Base-by-base conservation (phyloP, 2,888 invertebrate species). In the Aleiodes alternator region DNA sequence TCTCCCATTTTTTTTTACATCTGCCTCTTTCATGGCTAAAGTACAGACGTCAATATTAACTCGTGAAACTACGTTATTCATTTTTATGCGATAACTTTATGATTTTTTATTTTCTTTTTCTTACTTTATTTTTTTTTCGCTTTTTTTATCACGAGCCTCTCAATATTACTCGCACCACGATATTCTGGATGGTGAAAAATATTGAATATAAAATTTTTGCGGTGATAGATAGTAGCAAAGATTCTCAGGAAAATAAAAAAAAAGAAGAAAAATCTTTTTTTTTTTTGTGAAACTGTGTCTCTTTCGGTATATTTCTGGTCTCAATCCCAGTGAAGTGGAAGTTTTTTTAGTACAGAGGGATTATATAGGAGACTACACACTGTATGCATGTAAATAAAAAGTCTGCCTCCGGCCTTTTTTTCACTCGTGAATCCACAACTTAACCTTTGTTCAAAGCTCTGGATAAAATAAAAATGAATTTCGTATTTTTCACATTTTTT, bases 61-160 rank as follows among this genome's bases (percentile, higher is more conserved):
- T 57, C 31, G 5, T 4, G 31, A 43, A 57, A 29, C 29, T 29
- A 31, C 57, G 29, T 57, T 29, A 57, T 57, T 57, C 57, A 57
- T 57, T 57, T 29, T 57, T 57, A 57, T 57, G 57, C 57, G 57
- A 57, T 57, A 57, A 57, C 11, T 57, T 57, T 57, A 57, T 31
- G 57, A 29, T 57, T 57, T 31, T 57, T 31, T 31, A 31, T 12
- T 57, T 57, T 56, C 16, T 55, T 55, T 9, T 16, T 23, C 23
- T 23, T 23, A 23, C 57, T 57, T 31, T 31, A 31, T 5, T 57
- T 57, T 56, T 55, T 55, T 55, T 8, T 16, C 9, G 7, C 8
- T 43, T 9, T 43, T 43, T 43, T 38, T 38, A 8, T 38, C 38
- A 38, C 8, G 38, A 56, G 57, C 29, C 31, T 31, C 31, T 57